Percentiles rank a stretch among this genome's conserved stretches.
These are phyloP conservation scores for Danio tinwini DNA, from an alignment of 2,797 vertebrate species.

Conservation along the genomic window DNA sequence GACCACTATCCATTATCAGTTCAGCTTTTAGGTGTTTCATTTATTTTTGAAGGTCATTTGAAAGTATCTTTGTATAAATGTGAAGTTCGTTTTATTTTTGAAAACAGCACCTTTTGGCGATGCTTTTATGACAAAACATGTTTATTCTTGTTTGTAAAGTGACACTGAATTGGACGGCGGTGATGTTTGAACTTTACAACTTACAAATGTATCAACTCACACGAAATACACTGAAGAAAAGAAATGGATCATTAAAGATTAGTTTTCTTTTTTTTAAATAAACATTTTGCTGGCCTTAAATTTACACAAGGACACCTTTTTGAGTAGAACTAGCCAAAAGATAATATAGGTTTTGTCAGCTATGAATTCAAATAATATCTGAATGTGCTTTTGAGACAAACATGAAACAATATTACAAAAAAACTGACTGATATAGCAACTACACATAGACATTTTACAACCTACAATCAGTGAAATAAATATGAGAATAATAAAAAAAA, in stretches of 20 bases:
- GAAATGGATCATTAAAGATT: background rate
- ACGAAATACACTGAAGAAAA: background rate
- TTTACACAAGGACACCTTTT: background rate
- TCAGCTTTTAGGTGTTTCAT: slow-evolving; percentile 3
- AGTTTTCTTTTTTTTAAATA: background rate
- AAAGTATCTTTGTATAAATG: background rate
- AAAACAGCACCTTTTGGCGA: background rate
- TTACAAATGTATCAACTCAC: background rate
- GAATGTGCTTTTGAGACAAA: background rate
- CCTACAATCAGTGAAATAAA: background rate
- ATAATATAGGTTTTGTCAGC: background rate
- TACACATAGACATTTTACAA: background rate
- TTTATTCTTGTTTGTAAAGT: slow-evolving; percentile 1
- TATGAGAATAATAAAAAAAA: too few relatives aligned
- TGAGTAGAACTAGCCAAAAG: background rate
- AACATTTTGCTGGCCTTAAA: background rate
- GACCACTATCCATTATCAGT: background rate
- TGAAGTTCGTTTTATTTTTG: slow-evolving; percentile 24
- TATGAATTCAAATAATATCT: background rate
- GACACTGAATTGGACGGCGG: background rate
- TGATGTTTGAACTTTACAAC: background rate
- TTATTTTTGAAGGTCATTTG: slow-evolving; percentile 7
- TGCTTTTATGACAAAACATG: background rate
- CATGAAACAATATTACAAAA: too few relatives aligned
- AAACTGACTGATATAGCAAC: background rate